These are phyloP conservation scores for Cyprinus carpio DNA, from an alignment of 2,113 vertebrate species.

Conservation along the genomic window DNA sequence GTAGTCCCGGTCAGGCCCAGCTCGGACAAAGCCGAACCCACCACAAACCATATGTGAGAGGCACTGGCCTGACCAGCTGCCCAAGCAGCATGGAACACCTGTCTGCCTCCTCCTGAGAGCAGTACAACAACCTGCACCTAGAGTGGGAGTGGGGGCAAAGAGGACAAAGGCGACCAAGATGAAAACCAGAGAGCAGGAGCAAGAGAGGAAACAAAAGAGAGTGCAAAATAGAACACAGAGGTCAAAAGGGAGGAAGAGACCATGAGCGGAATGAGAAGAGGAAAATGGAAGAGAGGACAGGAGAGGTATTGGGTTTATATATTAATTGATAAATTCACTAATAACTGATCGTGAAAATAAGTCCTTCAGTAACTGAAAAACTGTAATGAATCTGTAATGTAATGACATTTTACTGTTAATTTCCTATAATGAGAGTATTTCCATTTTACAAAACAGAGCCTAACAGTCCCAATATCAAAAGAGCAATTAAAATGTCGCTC, in stretches of 20 bases:
- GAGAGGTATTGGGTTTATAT: neutral
- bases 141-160: conserved; percentile 61
- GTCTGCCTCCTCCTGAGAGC: conserved; percentile 88
- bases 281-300: neutral
- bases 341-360: no score
- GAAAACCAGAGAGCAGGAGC: conserved; percentile 55
- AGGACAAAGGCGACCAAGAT: conserved; percentile 62
- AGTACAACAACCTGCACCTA: conserved; percentile 92
- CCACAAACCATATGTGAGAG: conserved; percentile 92
- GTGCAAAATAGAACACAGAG: conserved; percentile 52
- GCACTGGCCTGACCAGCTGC: conserved; percentile 86
- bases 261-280: neutral
- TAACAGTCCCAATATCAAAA: neutral
- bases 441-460: neutral
- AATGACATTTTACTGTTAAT: neutral
- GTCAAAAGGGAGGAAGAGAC: neutral
- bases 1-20: conserved; percentile 79
- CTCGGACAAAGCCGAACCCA: conserved; percentile 85
- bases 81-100: conserved; percentile 85
- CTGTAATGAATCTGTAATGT: neutral
- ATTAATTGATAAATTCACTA: neutral
- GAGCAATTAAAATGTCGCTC: neutral
- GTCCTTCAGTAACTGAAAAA: neutral
- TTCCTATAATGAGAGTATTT: neutral
- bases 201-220: conserved; percentile 55